phyloP scores from a whole-genome alignment of 2,113 vertebrate species.

The Indri indri region DNA sequence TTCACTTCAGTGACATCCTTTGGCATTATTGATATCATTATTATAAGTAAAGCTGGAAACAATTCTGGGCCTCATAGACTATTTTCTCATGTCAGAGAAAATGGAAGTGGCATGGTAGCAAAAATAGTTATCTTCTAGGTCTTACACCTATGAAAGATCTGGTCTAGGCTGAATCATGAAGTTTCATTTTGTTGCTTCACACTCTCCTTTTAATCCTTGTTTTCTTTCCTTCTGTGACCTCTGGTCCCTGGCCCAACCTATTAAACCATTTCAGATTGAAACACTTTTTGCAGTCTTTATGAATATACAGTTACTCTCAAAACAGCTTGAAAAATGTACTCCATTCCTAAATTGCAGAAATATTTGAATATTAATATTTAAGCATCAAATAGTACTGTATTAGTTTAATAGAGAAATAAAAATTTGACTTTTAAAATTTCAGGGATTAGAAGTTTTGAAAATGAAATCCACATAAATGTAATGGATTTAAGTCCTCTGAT shows the following conservation, averaged over 20 bases:
- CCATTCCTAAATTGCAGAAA: background rate
- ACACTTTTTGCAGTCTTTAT: background rate
- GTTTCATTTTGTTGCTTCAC: background rate
- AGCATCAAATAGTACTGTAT: background rate
- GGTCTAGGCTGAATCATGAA: background rate
- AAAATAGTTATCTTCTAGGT: background rate
- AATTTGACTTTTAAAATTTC: background rate
- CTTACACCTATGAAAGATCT: accelerated
- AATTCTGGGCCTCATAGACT: background rate
- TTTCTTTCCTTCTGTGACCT: background rate
- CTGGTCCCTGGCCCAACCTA: background rate
- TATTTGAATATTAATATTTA: background rate
- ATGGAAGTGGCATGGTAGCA: background rate
- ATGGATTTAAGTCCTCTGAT: background rate
- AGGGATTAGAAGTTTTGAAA: background rate
- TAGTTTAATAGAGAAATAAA: background rate
- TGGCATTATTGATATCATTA: background rate
- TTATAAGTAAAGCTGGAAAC: background rate
- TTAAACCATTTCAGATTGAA: background rate
- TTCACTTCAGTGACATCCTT: background rate
- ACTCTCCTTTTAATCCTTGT: background rate
- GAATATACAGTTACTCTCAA: background rate
- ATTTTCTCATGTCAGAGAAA: background rate
- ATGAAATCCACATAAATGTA: background rate
- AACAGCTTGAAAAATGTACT: background rate